Evolutionary conservation across 2,888 invertebrate species (phyloP).

Genomic region (Osedax frankpressi): DNA sequence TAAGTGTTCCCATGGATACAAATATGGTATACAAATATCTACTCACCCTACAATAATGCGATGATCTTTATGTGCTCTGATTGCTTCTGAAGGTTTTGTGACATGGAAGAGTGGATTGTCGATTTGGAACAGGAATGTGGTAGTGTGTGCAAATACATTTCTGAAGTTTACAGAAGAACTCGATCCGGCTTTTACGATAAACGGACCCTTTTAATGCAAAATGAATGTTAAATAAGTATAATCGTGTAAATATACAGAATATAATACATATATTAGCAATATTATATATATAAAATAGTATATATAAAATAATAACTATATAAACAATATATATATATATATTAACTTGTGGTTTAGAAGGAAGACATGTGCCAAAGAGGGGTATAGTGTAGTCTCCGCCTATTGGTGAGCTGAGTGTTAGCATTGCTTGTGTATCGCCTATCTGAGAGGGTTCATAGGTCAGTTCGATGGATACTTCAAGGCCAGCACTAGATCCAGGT

Average conservation of each 20-base stretch:
- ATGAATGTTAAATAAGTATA: neutral
- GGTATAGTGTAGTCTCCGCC: conserved; percentile 47
- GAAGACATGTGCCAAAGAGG: conserved; percentile 46
- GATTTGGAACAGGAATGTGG: conserved; percentile 45
- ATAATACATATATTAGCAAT: too few species aligned
- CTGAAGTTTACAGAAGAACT: conserved; percentile 47
- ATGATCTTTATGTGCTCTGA: conserved; percentile 45
- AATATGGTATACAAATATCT: too few species aligned
- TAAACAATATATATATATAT: too few species aligned
- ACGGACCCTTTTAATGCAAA: conserved; percentile 51
- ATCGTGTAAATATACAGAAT: neutral
- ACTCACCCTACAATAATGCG: conserved; percentile 44
- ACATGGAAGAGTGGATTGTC: conserved; percentile 48
- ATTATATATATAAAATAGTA: conserved; percentile 9
- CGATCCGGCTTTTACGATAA: conserved; percentile 43
- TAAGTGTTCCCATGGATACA: too few species aligned
- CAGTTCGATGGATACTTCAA: conserved; percentile 43
- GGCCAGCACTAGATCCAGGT: conserved; percentile 43
- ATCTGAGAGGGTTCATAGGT: conserved; percentile 45
- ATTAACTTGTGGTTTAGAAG: conserved; percentile 48
- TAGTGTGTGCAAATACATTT: conserved; percentile 47
- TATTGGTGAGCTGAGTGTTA: conserved; percentile 36
- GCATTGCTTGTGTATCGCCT: conserved; percentile 39
- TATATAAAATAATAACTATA: neutral
- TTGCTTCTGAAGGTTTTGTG: conserved; percentile 42